phyloP scores from a whole-genome alignment of 2,888 invertebrate genomes.

The Athripsodes cinereus region DNA sequence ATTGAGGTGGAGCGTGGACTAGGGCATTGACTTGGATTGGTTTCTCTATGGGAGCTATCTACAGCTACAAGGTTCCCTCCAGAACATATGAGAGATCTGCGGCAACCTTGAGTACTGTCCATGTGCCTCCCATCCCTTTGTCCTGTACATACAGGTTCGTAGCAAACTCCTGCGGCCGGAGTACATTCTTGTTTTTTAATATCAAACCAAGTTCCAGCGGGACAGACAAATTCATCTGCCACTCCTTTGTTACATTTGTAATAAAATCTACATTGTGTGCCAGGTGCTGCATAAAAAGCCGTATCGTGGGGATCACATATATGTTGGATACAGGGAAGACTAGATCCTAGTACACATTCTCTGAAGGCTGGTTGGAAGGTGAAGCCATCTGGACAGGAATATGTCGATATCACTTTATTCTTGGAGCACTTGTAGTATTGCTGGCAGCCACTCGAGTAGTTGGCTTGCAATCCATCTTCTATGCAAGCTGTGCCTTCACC shows the following conservation, averaged over 20 bases:
- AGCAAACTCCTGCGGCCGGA: slow-evolving; percentile 51
- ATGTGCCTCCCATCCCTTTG: slow-evolving; percentile 52
- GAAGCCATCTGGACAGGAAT: slow-evolving; percentile 40
- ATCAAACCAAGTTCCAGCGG: slow-evolving; percentile 51
- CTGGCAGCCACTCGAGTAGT: slow-evolving; percentile 43
- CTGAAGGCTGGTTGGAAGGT: slow-evolving; percentile 42
- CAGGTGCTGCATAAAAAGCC: slow-evolving; percentile 49
- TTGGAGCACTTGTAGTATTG: slow-evolving; percentile 43
- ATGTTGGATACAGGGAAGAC: slow-evolving; percentile 40
- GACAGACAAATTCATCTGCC: slow-evolving; percentile 46
- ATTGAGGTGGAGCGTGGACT: slow-evolving; percentile 41
- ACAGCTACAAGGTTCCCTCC: slow-evolving; percentile 43
- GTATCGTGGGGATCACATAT: slow-evolving; percentile 38
- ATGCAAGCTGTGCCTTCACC: slow-evolving; percentile 30
- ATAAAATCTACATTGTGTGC: slow-evolving; percentile 52
- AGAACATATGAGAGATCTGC: slow-evolving; percentile 45
- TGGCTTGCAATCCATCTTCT: slow-evolving; percentile 43
- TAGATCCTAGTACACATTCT: slow-evolving; percentile 40
- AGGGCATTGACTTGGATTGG: slow-evolving; percentile 25
- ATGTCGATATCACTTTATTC: slow-evolving; percentile 36
- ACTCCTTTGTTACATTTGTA: slow-evolving; percentile 51
- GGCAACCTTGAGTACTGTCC: slow-evolving; percentile 53
- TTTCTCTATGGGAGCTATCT: slow-evolving; percentile 34
- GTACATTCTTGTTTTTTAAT: slow-evolving; percentile 49
- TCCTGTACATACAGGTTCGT: slow-evolving; percentile 54